phyloP scores from a whole-genome alignment of 1,140 invertebrate species.

The Galleria mellonella region DNA sequence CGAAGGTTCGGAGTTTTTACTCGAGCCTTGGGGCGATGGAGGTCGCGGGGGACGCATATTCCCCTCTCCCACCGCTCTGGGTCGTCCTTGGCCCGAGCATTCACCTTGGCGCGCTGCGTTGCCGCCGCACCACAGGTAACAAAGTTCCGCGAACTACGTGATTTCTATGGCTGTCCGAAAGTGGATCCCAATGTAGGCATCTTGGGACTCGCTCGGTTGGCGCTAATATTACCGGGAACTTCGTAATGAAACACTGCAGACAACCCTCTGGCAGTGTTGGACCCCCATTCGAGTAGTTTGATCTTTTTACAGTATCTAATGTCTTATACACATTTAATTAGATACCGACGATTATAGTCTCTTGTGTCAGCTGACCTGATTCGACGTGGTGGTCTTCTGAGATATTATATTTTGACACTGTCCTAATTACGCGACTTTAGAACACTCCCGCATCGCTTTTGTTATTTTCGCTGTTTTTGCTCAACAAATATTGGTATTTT shows the following conservation, averaged over 20 bases:
- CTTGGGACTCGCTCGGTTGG: slow-evolving; percentile 39
- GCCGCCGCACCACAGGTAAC: slow-evolving; percentile 66
- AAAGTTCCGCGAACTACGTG: slow-evolving; percentile 70
- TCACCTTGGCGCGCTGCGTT: slow-evolving; percentile 67
- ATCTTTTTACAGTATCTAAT: slow-evolving; percentile 50
- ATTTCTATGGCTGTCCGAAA: slow-evolving; percentile 70
- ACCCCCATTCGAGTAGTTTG: slow-evolving; percentile 17
- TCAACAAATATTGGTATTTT: no score
- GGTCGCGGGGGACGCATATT: slow-evolving; percentile 25
- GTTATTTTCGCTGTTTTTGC: slow-evolving; percentile 9
- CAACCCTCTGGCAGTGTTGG: slow-evolving; percentile 26
- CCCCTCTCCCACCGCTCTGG: slow-evolving; percentile 32
- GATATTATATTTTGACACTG: slow-evolving; percentile 18
- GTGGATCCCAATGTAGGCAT: slow-evolving; percentile 52
- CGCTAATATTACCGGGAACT: slow-evolving; percentile 58
- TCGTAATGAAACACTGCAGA: slow-evolving; percentile 56
- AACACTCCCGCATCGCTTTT: slow-evolving; percentile 43
- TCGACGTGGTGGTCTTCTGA: slow-evolving; percentile 48
- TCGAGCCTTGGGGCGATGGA: slow-evolving; percentile 23
- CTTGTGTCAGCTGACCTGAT: slow-evolving; percentile 2
- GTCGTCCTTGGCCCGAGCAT: slow-evolving; percentile 69
- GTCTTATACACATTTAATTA: slow-evolving; percentile 22
- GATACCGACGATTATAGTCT: slow-evolving; percentile 19
- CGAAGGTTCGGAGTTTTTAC: slow-evolving; percentile 60
- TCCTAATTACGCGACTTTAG: slow-evolving; percentile 36